phyloP scores from a whole-genome alignment of 1,140 invertebrate species.

The Bombus confusus region DNA sequence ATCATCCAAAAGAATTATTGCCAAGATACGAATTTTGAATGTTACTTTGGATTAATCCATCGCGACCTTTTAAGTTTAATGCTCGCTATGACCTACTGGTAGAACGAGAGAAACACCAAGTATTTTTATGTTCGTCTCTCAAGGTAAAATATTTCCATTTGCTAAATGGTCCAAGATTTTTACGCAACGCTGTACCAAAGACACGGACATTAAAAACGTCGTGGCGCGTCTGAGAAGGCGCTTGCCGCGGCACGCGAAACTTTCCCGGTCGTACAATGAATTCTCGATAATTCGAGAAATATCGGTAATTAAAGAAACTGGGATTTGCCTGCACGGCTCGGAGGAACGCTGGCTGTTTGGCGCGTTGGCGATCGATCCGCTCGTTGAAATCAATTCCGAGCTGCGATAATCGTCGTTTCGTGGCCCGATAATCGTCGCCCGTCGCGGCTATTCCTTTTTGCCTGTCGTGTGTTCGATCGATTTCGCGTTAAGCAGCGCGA shows the following conservation, averaged over 20 bases:
- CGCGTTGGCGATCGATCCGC: slow-evolving; percentile 31
- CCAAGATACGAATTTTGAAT: too few species aligned
- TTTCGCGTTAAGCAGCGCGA: slow-evolving; percentile 44
- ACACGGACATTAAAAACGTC: background rate
- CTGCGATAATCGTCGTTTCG: slow-evolving; percentile 40
- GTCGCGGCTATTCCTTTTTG: slow-evolving; percentile 19
- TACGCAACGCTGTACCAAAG: background rate
- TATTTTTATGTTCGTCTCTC: too few species aligned
- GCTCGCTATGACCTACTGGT: too few species aligned
- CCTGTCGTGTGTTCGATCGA: slow-evolving; percentile 18
- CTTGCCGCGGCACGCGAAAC: background rate
- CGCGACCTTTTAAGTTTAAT: too few species aligned
- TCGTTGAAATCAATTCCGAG: slow-evolving; percentile 41
- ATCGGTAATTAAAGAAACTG: slow-evolving; percentile 33
- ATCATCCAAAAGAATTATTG: background rate
- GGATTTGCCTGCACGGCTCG: slow-evolving; percentile 15
- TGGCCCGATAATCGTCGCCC: slow-evolving; percentile 8
- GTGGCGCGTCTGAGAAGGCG: background rate
- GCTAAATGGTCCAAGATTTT: too few species aligned
- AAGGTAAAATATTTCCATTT: too few species aligned
- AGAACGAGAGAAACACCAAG: too few species aligned
- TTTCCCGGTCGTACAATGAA: background rate
- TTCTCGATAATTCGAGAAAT: slow-evolving; percentile 13
- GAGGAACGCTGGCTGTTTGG: background rate
- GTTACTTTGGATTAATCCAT: too few species aligned